These are phyloP conservation scores for Tetranychus cinnabarinus DNA, from an alignment of 1,140 invertebrate genomes.

Conservation along the genomic window DNA sequence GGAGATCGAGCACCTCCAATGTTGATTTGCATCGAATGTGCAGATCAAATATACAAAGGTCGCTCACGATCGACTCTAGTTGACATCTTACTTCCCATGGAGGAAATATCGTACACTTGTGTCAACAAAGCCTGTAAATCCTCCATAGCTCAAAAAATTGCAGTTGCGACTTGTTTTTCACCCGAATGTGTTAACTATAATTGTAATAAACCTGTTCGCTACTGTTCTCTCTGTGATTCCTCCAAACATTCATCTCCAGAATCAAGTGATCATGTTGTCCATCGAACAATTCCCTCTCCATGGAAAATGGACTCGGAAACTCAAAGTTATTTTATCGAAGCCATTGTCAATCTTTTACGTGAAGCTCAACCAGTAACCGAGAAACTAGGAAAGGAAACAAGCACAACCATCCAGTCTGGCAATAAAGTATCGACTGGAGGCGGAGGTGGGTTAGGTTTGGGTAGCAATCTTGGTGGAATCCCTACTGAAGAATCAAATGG, in stretches of 20 bases:
- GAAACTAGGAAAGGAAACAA: constrained; percentile 14
- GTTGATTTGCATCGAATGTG: constrained; percentile 87
- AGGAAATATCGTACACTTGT: constrained; percentile 75
- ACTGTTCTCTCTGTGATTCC: constrained; percentile 61
- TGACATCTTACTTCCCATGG: constrained; percentile 78
- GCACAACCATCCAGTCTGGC: not conserved
- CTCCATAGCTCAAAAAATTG: constrained; percentile 49
- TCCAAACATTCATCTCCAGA: constrained; percentile 6
- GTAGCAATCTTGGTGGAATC: constrained; percentile 4
- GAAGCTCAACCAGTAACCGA: constrained; percentile 22
- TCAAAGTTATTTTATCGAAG: constrained; percentile 79
- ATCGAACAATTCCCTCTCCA: constrained; percentile 53
- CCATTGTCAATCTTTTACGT: constrained; percentile 34
- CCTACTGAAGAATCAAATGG: constrained; percentile 20
- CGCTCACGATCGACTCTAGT: constrained; percentile 50
- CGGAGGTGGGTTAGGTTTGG: constrained; percentile 14
- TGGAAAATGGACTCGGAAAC: constrained; percentile 70
- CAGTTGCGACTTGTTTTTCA: constrained; percentile 85
- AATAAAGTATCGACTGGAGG: not conserved
- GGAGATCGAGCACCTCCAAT: constrained; percentile 59
- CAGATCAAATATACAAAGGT: constrained; percentile 48
- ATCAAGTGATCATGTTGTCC: constrained; percentile 66
- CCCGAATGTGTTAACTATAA: constrained; percentile 89
- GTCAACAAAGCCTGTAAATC: constrained; percentile 95
- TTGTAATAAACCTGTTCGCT: constrained; percentile 77